A percentile compares a stretch with the other conserved stretches of the same genome.
Conservation (phyloP, 2,113 vertebrate genomes). For the Alethe diademata region DNA sequence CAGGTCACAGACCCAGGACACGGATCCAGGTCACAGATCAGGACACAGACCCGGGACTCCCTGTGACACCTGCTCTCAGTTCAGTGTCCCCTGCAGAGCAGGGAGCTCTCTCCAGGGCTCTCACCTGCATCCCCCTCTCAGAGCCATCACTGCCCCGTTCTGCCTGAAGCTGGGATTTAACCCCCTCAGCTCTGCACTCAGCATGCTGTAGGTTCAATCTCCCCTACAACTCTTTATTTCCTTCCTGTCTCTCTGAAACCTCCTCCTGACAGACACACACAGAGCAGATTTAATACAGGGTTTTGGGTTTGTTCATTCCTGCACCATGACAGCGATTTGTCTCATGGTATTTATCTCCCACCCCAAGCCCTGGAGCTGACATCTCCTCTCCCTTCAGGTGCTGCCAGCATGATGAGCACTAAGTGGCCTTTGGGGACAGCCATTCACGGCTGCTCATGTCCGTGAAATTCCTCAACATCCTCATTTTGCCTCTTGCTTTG, state of each 20-base stretch:
- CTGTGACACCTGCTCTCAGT: neutral
- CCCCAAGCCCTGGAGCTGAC: neutral
- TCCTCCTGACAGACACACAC: neutral
- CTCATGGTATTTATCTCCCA: neutral
- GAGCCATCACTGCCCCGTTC: accelerated
- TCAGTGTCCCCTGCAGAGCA: neutral
- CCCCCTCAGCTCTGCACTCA: neutral
- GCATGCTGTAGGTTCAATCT: accelerated
- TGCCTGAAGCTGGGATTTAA: neutral
- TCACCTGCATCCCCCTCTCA: neutral
- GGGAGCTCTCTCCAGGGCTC: neutral
- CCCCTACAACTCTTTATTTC: neutral
- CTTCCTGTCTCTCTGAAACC: neutral
- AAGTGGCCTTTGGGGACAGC: neutral
- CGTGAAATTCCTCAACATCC: neutral
- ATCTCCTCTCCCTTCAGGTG: neutral
- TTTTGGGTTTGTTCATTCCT: neutral
- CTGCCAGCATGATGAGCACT: neutral
- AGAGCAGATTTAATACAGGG: neutral
- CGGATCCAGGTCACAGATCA: accelerated
- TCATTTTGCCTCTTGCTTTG: neutral
- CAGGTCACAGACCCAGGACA: neutral
- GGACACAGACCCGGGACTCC: neutral
- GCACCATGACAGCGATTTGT: neutral
- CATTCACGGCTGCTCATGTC: neutral